A percentile compares a stretch with the other conserved stretches of the same genome.
phyloP scores from a whole-genome alignment of 2,888 invertebrate genomes.

The Meiosimyza platycephala region DNA sequence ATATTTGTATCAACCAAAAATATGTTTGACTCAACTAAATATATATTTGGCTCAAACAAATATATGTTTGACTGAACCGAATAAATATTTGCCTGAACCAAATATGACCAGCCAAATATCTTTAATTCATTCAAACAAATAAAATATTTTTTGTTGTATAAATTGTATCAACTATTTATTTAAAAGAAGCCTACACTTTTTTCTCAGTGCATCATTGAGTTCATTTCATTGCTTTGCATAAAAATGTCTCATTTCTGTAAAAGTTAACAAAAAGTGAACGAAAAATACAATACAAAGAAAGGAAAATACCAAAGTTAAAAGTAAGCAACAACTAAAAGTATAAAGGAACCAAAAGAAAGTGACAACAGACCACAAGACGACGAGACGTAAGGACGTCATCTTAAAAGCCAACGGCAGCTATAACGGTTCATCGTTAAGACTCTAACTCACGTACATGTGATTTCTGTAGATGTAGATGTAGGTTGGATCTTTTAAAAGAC shows the following conservation, averaged over 20 bases:
- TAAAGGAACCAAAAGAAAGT: neutral
- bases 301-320: conserved; percentile 8
- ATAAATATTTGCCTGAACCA: too few relatives aligned
- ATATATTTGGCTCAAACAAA: too few relatives aligned
- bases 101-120: too few relatives aligned
- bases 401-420: neutral
- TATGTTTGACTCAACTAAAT: too few relatives aligned
- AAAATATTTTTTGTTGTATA: too few relatives aligned
- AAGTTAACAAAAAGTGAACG: conserved; percentile 8
- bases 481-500: neutral
- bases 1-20: too few relatives aligned
- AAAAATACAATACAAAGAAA: conserved; percentile 12
- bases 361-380: neutral
- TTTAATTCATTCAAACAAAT: too few relatives aligned
- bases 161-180: too few relatives aligned
- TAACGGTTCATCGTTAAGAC: neutral
- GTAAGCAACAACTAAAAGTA: neutral
- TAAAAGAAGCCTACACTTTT: too few relatives aligned
- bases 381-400: neutral
- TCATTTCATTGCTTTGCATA: conserved; percentile 22
- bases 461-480: neutral
- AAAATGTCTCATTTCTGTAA: conserved; percentile 25
- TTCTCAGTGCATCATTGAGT: conserved; percentile 2
- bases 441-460: neutral
- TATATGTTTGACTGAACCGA: too few relatives aligned